Conservation (phyloP, 2,888 invertebrate species). For the Axea sp. region DNA sequence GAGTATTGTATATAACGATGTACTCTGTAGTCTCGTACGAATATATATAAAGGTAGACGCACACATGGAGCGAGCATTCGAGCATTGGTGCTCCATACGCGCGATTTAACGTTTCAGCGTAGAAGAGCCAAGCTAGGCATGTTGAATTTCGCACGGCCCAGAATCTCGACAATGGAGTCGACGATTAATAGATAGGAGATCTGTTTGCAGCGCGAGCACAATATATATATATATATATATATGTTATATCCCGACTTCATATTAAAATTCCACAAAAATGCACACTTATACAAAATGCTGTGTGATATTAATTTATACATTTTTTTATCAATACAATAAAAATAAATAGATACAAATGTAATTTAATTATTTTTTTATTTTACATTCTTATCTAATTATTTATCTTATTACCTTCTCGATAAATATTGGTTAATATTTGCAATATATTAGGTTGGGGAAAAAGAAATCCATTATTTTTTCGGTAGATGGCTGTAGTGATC, state of each 20-base stretch:
- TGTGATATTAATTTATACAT: slow-evolving; percentile 6
- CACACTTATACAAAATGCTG: slow-evolving; percentile 7
- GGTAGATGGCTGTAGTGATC: no score
- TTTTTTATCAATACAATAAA: no score
- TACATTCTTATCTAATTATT: no score
- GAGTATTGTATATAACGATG: slow-evolving; percentile 39
- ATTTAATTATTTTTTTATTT: no score
- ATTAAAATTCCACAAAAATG: slow-evolving; percentile 26
- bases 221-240: slow-evolving; percentile 38
- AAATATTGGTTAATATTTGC: no score
- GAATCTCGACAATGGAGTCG: slow-evolving; percentile 68
- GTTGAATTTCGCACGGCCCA: slow-evolving; percentile 68
- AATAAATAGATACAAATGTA: no score
- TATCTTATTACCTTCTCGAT: no score
- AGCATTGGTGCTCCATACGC: slow-evolving; percentile 48
- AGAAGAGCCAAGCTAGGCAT: slow-evolving; percentile 53
- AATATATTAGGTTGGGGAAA: no score
- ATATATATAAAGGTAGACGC: slow-evolving; percentile 19
- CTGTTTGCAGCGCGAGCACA: slow-evolving; percentile 68
- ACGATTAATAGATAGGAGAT: slow-evolving; percentile 70
- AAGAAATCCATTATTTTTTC: no score
- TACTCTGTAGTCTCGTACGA: slow-evolving; percentile 17
- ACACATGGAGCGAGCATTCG: slow-evolving; percentile 28
- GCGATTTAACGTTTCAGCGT: slow-evolving; percentile 49
- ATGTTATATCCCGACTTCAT: slow-evolving; percentile 8